Evolutionary conservation across 2,888 invertebrate genomes (phyloP), one percentile per base, ranked within the genome.

Genomic region (Byasa hedistus): DNA sequence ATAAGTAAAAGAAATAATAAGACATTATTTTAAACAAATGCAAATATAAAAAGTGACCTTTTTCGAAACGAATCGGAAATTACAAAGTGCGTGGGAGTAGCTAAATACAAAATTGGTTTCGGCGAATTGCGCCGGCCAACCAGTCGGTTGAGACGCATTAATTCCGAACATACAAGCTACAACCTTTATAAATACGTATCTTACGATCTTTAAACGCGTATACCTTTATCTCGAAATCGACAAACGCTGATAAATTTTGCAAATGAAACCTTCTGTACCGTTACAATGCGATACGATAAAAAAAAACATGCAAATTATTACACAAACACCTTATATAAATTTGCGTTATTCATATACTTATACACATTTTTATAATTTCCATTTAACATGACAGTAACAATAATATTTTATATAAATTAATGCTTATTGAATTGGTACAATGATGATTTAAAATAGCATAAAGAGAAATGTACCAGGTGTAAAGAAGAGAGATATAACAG

Each of bases 41-140:
- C 21, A 52, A 68, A 68, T 70, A 59, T 69, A 66, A 57, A 72
- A 71, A 71, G 71, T 80, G 82, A 82, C 82, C 81, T 85, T 82
- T 79, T 76, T 75, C 55, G 72, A 78, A 72, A 77, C 76, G 78
- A 76, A 79, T 74, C 78, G 76, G 80, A 80, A 58, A 82, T 83
- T 78, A 81, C 79, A 76, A 80, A 78, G 74, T 80, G 85, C 79
- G 87, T 87, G 84, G 86, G 86, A 80, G 87, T 79, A 76, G 80
- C 80, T 82, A 85, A 85, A 84, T 83, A 84, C 85, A 81, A 86
- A 87, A 88, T 85, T 85, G 83, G 81, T 79, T 87, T 83, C 87
- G 79, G 81, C 77, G 85, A 87, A 87, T 78, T 83, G 80, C 76
- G 75, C 76, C 79, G 79, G 82, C 79, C 77, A 80, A 81, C 79